Percentiles rank a stretch among this genome's conserved stretches.
Evolutionary conservation across 2,797 vertebrate species (phyloP).

Genomic region (Anguilla obscura): DNA sequence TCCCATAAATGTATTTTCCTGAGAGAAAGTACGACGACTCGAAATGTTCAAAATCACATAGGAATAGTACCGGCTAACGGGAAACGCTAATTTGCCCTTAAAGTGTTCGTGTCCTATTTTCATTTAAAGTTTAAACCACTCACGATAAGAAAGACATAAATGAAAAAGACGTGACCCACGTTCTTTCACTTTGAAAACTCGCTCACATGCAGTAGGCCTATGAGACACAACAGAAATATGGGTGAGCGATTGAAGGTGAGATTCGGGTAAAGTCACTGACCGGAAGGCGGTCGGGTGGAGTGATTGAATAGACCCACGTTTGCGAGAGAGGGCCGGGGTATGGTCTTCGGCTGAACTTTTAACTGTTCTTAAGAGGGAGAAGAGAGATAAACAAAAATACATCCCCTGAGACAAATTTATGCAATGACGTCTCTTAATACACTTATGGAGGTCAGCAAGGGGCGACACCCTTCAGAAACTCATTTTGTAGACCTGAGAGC

Average conservation of each 20-base stretch:
- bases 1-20: not conserved
- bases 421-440: slow-evolving; percentile 3
- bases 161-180: no score
- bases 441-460: not conserved
- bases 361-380: not conserved
- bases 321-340: not conserved
- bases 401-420: not conserved
- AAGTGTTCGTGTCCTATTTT: not conserved
- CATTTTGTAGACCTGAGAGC: not conserved
- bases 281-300: not conserved
- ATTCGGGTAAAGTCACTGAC: not conserved
- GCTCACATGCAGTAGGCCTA: not conserved
- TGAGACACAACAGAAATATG: not conserved
- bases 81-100: not conserved
- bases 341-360: not conserved
- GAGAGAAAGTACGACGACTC: not conserved
- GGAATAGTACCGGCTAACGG: not conserved
- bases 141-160: not conserved
- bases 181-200: no score
- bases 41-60: not conserved
- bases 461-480: not conserved
- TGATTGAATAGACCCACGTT: not conserved
- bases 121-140: not conserved
- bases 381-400: not conserved
- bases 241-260: not conserved